A percentile compares a stretch with the other conserved stretches of the same genome.
These are phyloP conservation scores for Tupaia chinensis DNA, from an alignment of 2,113 vertebrate genomes.

Conservation along the genomic window DNA sequence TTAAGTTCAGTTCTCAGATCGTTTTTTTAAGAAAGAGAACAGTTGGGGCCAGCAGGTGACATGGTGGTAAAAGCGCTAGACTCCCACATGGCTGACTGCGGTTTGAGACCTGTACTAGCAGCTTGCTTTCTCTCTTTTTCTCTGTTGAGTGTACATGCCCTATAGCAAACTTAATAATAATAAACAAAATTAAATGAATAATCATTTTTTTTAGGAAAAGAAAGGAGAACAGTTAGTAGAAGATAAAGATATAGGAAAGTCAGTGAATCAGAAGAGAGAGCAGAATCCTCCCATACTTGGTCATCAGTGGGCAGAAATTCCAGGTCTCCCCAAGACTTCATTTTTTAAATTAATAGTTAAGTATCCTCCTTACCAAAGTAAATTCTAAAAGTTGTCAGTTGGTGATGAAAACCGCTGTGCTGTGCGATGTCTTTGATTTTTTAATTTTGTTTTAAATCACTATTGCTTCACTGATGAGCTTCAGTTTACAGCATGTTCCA, in stretches of 20 bases:
- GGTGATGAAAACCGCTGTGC: not conserved
- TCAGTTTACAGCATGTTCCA: constrained; percentile 43
- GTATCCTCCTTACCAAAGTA: constrained; percentile 1
- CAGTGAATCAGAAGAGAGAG: not conserved
- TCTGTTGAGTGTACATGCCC: too few relatives aligned
- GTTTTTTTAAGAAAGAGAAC: not conserved
- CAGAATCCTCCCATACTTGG: not conserved
- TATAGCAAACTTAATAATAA: too few relatives aligned
- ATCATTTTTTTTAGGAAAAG: too few relatives aligned
- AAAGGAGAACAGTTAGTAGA: too few relatives aligned
- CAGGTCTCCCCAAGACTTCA: not conserved
- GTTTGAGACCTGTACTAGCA: too few relatives aligned
- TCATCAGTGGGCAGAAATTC: not conserved
- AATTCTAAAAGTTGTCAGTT: not conserved
- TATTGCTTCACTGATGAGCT: constrained; percentile 1
- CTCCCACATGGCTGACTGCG: too few relatives aligned
- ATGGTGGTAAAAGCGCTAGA: too few relatives aligned
- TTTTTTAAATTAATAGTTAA: constrained; percentile 9
- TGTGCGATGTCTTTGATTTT: not conserved
- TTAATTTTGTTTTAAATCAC: constrained; percentile 64
- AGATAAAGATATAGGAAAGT: not conserved
- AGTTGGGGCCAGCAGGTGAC: not conserved
- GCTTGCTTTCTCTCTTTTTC: too few relatives aligned
- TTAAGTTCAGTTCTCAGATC: constrained; percentile 23
- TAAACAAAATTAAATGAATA: too few relatives aligned